Base-by-base conservation (phyloP, 2,888 invertebrate genomes). In the Drosophila histrio region DNA sequence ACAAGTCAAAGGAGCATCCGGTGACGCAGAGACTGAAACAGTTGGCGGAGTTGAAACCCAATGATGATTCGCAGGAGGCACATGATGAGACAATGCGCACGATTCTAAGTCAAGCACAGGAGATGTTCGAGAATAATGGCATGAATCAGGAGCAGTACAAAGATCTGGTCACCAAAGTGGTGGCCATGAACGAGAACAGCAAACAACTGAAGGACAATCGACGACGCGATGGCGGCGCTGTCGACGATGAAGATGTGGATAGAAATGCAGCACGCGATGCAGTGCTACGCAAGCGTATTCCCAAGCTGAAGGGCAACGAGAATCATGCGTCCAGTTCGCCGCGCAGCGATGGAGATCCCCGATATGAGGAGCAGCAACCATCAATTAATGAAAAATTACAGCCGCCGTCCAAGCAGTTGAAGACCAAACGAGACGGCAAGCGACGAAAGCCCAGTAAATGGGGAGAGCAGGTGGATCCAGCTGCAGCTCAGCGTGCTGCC, bases 51-150 rank as follows among this genome's bases (percentile, higher is more conserved):
- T 56, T 89, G 0, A 85, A 93, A 56, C 39, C 71, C 9, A 86
- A 74, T 15, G 93, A 93, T 65, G 94, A 94, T 63, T 92, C 93
- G 0, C 90, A 91, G 58, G 93, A 93, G 78, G 93, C 93, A 60
- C 93, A 94, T 72, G 94, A 95, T 72, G 94, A 94, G 64, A 95
- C 95, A 59, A 95, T 96, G 78, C 95, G 96, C 64, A 95, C 95
- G 41, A 96, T 97, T 63, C 95, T 97, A 89, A 94, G 94, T 8
- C 96, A 96, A 86, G 97, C 97, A 0, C 96, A 96, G 64, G 95
- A 96, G 80, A 94, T 96, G 80, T 94, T 95, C 66, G 95, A 94
- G 69, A 94, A 94, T 52, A 96, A 97, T 0, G 94, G 94, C 43
- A 94, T 97, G 61, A 95, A 95, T 50, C 94, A 95, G 87, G 94